Evolutionary conservation across 2,113 vertebrate genomes (phyloP).

Genomic region (Chelonoidis abingdonii): DNA sequence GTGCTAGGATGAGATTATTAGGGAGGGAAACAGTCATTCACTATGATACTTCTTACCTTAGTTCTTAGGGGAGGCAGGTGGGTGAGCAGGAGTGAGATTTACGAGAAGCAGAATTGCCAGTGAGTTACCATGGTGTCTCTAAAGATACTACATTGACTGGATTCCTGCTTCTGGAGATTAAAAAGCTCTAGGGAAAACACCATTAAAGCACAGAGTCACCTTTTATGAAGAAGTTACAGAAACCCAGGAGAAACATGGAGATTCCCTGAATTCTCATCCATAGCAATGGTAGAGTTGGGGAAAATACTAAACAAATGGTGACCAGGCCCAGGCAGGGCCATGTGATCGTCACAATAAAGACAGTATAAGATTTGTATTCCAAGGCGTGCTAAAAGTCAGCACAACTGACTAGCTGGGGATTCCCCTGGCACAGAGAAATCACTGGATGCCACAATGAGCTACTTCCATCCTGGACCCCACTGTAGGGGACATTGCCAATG

Average conservation of each 20-base stretch:
- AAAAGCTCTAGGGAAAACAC: neutral
- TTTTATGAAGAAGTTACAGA: neutral
- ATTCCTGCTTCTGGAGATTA: neutral
- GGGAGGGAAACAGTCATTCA: neutral
- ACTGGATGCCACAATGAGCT: fast-evolving
- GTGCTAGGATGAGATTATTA: neutral
- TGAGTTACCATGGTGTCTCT: neutral
- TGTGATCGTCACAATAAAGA: neutral
- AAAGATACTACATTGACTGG: neutral
- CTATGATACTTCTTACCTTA: neutral
- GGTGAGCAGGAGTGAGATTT: neutral
- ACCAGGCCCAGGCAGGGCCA: neutral
- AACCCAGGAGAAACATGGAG: neutral
- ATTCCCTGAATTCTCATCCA: neutral
- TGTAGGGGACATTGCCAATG: neutral
- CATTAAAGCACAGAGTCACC: neutral
- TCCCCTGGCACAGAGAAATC: neutral
- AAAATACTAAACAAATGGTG: neutral
- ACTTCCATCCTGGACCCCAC: fast-evolving
- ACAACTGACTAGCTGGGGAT: neutral
- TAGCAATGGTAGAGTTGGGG: neutral
- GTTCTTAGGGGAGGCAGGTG: neutral
- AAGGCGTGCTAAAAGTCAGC: neutral
- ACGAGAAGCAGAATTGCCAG: neutral
- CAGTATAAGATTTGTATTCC: neutral